These are phyloP conservation scores for Agriopis aurantiaria DNA, from an alignment of 2,888 invertebrate genomes.

Conservation along the genomic window DNA sequence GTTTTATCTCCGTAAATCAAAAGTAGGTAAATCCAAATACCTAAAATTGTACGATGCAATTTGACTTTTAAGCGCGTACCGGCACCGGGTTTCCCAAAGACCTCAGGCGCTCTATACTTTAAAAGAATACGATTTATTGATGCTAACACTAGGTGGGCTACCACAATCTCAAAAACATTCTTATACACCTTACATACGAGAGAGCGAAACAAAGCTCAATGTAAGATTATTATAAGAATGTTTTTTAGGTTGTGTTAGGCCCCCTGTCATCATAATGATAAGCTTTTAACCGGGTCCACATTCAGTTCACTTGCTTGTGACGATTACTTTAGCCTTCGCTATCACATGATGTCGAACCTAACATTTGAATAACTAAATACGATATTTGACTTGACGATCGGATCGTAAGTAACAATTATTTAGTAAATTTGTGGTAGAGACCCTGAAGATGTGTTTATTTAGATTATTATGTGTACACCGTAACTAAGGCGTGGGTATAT, in stretches of 20 bases:
- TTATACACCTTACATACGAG: too few relatives aligned
- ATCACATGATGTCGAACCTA: constrained; percentile 52
- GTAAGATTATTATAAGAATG: too few relatives aligned
- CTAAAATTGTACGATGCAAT: too few relatives aligned
- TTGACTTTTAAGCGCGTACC: too few relatives aligned
- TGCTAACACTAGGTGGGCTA: constrained; percentile 1
- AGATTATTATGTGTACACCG: constrained; percentile 48
- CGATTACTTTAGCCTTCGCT: constrained; percentile 54
- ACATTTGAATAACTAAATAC: constrained; percentile 59
- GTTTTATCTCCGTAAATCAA: too few relatives aligned
- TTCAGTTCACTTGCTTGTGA: constrained; percentile 50
- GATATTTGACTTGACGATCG: constrained; percentile 51
- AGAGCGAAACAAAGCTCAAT: too few relatives aligned
- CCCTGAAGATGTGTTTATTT: constrained; percentile 50
- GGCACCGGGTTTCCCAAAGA: not conserved
- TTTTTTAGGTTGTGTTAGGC: too few relatives aligned
- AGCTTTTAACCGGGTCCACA: constrained; percentile 42
- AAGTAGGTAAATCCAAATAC: too few relatives aligned
- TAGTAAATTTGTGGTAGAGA: constrained; percentile 45
- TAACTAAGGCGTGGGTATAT: constrained; percentile 8
- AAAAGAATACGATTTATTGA: constrained; percentile 16
- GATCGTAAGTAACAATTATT: constrained; percentile 49
- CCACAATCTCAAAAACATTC: too few relatives aligned
- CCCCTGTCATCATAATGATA: constrained; percentile 6
- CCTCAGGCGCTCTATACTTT: not conserved